Evolutionary conservation across 2,113 vertebrate species (phyloP).

Genomic region (Silurus meridionalis): DNA sequence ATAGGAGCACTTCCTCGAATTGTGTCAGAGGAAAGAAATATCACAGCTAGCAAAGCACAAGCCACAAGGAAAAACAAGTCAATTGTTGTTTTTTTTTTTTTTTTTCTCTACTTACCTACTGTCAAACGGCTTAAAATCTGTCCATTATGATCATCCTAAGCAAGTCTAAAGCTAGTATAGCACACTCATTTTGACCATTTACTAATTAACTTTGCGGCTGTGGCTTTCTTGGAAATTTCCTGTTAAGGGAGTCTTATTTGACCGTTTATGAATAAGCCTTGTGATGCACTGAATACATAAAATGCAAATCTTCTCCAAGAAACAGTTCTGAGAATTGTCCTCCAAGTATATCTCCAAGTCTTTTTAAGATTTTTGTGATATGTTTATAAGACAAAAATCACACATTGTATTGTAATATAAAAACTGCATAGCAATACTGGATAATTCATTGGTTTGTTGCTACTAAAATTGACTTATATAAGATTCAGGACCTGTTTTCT

Average conservation of each 20-base stretch:
- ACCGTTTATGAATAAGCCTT: not conserved
- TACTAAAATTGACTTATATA: not conserved
- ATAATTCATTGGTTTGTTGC: not conserved
- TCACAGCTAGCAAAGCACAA: slow-evolving; percentile 11
- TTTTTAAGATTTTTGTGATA: not conserved
- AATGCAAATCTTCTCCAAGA: slow-evolving; percentile 28
- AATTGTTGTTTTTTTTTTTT: not conserved
- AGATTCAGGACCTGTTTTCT: not conserved
- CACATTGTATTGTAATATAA: too few species aligned
- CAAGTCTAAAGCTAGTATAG: not conserved
- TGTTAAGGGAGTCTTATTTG: not conserved
- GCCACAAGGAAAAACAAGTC: slow-evolving; percentile 19
- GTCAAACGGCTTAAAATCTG: not conserved
- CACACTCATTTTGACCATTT: not conserved
- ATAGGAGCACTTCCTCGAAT: slow-evolving; percentile 39
- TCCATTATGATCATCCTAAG: not conserved
- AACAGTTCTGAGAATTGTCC: not conserved
- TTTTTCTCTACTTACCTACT: not conserved
- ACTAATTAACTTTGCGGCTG: not conserved
- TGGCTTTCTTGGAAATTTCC: slow-evolving; percentile 37
- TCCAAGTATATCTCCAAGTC: not conserved
- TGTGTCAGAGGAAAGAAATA: slow-evolving; percentile 34
- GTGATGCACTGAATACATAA: not conserved
- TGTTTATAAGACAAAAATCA: not conserved
- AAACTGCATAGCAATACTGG: too few species aligned